Evolutionary conservation across 2,113 vertebrate species (phyloP).

Genomic region (Laticauda laticaudata): DNA sequence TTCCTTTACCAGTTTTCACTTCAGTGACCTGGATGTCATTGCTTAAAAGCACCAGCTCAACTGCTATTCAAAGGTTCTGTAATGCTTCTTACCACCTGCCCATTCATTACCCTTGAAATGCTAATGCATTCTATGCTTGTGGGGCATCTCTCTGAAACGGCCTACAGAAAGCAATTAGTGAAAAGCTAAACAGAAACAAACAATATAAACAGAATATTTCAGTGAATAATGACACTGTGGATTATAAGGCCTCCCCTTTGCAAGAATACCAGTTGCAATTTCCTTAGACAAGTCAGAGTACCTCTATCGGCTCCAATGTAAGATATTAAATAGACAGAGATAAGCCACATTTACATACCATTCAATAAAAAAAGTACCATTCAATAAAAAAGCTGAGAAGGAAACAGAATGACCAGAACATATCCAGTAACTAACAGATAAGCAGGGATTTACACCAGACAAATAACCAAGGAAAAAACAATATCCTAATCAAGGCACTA

Average conservation of each 20-base stretch:
- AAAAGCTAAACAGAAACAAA: constrained; percentile 49
- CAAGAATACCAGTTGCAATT: constrained; percentile 15
- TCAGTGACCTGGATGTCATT: constrained; percentile 44
- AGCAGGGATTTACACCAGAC: neutral
- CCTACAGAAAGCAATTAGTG: constrained; percentile 50
- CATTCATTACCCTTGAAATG: constrained; percentile 38
- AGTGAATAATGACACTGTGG: neutral
- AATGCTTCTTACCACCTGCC: constrained; percentile 13
- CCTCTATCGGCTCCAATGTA: neutral
- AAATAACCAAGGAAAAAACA: neutral
- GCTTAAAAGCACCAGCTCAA: constrained; percentile 42
- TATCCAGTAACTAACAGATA: neutral
- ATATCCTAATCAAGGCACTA: neutral
- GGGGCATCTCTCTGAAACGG: constrained; percentile 45
- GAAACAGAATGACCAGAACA: neutral
- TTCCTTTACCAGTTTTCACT: constrained; percentile 52
- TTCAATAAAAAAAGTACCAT: neutral
- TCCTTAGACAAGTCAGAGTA: neutral
- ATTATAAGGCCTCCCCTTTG: neutral
- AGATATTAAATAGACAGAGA: neutral
- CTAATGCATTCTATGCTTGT: neutral
- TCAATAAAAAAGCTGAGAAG: neutral
- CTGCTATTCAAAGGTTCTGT: constrained; percentile 35
- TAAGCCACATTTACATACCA: neutral
- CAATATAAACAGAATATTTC: constrained; percentile 32